These are phyloP conservation scores for Crypturellus undulatus DNA, from an alignment of 2,113 vertebrate species.

Conservation along the genomic window DNA sequence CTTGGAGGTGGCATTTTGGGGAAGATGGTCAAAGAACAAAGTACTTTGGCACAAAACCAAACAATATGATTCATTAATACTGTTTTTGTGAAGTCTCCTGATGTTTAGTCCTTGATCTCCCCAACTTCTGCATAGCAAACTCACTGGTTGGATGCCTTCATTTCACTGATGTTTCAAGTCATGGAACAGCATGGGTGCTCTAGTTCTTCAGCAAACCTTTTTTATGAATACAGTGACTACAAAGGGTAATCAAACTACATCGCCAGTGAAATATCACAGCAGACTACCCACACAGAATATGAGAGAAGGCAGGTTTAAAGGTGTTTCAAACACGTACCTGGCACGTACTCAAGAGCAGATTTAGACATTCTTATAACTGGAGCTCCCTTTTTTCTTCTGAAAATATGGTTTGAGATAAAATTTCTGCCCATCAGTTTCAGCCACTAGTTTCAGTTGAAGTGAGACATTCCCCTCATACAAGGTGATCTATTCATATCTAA, in stretches of 20 bases:
- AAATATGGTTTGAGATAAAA: background rate
- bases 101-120: background rate
- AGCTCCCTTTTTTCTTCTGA: background rate
- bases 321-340: background rate
- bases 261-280: background rate
- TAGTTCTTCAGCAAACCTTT: background rate
- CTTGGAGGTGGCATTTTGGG: rapidly evolving
- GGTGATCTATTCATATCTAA: background rate
- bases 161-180: background rate
- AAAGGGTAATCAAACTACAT: background rate
- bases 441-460: background rate
- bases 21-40: background rate
- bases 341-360: background rate
- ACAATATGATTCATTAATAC: background rate
- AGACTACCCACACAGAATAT: background rate
- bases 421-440: background rate
- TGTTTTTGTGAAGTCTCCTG: background rate
- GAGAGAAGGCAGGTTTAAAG: background rate
- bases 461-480: background rate
- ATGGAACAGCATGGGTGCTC: background rate
- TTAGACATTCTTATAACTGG: background rate
- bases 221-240: background rate
- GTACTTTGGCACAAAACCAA: background rate
- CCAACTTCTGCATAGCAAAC: background rate
- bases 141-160: background rate